phyloP scores from a whole-genome alignment of 2,113 vertebrate genomes.

The Hypomesus transpacificus region DNA sequence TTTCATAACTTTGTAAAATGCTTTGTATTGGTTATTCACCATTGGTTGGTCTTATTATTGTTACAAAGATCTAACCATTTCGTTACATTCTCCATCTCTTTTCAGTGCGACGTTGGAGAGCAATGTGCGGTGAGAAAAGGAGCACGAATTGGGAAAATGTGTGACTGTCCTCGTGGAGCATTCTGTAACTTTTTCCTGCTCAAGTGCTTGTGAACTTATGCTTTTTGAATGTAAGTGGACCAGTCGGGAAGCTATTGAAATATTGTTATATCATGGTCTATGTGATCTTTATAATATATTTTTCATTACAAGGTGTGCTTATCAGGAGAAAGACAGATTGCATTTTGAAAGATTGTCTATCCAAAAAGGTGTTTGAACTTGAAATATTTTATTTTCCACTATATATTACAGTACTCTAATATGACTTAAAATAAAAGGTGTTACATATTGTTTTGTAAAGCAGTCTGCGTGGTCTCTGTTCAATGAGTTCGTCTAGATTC shows the following conservation, averaged over 20 bases:
- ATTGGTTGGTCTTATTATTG: not conserved
- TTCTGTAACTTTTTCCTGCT: slow-evolving; percentile 76
- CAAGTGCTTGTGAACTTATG: slow-evolving; percentile 72
- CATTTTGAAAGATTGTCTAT: slow-evolving; percentile 29
- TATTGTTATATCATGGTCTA: slow-evolving; percentile 38
- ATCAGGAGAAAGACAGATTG: slow-evolving; percentile 11
- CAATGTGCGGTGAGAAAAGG: slow-evolving; percentile 76
- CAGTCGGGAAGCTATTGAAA: slow-evolving; percentile 5
- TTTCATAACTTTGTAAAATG: not conserved
- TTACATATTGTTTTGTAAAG: slow-evolving; percentile 69
- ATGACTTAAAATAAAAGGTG: slow-evolving; percentile 59
- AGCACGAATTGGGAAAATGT: slow-evolving; percentile 74
- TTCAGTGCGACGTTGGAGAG: slow-evolving; percentile 72
- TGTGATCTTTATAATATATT: slow-evolving; percentile 43
- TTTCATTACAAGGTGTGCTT: slow-evolving; percentile 33
- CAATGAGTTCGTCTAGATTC: not conserved
- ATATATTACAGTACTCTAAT: slow-evolving; percentile 49
- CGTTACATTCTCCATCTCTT: not conserved
- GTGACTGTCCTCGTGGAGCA: slow-evolving; percentile 69
- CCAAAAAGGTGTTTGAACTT: slow-evolving; percentile 22
- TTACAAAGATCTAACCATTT: not conserved
- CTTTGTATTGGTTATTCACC: not conserved
- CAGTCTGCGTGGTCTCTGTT: slow-evolving; percentile 46
- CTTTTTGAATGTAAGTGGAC: slow-evolving; percentile 27
- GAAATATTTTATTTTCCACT: slow-evolving; percentile 45